Evolutionary conservation across 2,113 vertebrate species (phyloP).

Genomic region (Oxyura jamaicensis): DNA sequence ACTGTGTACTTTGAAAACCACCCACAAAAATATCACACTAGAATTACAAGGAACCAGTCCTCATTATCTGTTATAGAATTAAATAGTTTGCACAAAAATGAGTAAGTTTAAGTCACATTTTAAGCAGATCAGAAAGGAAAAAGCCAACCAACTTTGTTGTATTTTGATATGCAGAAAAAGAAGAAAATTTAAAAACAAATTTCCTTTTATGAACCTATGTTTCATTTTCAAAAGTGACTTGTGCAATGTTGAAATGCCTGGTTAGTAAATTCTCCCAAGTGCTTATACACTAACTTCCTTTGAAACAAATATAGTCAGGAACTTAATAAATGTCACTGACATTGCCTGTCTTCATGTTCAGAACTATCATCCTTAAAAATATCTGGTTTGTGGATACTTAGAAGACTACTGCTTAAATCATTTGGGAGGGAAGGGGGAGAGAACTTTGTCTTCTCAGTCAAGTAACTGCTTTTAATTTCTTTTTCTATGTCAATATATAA

Average conservation of each 20-base stretch:
- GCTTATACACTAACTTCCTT: neutral
- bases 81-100: slow-evolving; percentile 56
- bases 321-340: neutral
- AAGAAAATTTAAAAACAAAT: neutral
- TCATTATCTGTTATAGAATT: slow-evolving; percentile 72
- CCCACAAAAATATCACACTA: slow-evolving; percentile 63
- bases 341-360: neutral
- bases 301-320: neutral
- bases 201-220: neutral
- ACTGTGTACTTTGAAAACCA: slow-evolving; percentile 61
- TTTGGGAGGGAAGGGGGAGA: neutral
- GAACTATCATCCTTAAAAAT: neutral
- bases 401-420: neutral
- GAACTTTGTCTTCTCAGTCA: neutral
- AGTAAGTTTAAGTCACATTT: slow-evolving; percentile 64
- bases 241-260: too few relatives aligned
- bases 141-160: neutral
- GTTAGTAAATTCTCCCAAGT: neutral
- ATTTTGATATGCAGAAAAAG: slow-evolving; percentile 19
- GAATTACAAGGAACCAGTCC: slow-evolving; percentile 53
- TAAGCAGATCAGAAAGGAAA: slow-evolving; percentile 10
- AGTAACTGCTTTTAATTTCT: neutral
- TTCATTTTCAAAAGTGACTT: neutral
- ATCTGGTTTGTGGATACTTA: neutral
- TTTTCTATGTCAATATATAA: neutral